Evolutionary conservation across 1,140 invertebrate genomes (phyloP).

Genomic region (Drosophila obscura): DNA sequence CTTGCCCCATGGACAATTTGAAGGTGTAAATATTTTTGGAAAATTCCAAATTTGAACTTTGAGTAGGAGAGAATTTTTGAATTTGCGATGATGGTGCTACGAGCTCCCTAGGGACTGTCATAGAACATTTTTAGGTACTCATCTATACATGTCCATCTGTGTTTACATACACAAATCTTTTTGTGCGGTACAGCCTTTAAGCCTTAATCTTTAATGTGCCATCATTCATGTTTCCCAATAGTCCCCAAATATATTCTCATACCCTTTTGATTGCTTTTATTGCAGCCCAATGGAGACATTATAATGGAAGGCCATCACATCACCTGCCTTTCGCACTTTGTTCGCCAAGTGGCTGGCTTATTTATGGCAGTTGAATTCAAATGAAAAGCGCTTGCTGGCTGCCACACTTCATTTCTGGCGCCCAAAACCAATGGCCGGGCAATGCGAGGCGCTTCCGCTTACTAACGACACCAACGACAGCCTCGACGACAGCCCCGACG

Average conservation of each 20-base stretch:
- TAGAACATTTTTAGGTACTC: no score
- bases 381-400: slow-evolving; percentile 39
- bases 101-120: no score
- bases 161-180: no score
- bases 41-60: slow-evolving; percentile 29
- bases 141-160: no score
- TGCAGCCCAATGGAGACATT: neutral
- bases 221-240: no score
- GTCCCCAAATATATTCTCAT: no score
- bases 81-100: no score
- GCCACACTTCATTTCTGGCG: slow-evolving; percentile 20
- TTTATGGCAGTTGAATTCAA: slow-evolving; percentile 69
- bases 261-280: neutral
- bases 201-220: no score
- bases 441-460: slow-evolving; percentile 54
- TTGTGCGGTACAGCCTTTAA: no score
- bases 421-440: slow-evolving; percentile 25
- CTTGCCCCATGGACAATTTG: slow-evolving; percentile 9
- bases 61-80: neutral
- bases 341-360: slow-evolving; percentile 33
- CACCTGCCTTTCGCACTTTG: slow-evolving; percentile 20
- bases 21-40: slow-evolving; percentile 34
- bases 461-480: slow-evolving; percentile 46
- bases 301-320: slow-evolving; percentile 10
- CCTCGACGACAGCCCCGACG: slow-evolving; percentile 22